Evolutionary conservation across 2,888 invertebrate species (phyloP), one percentile per base, ranked within the genome.

Genomic region (Incurvaria masculella): DNA sequence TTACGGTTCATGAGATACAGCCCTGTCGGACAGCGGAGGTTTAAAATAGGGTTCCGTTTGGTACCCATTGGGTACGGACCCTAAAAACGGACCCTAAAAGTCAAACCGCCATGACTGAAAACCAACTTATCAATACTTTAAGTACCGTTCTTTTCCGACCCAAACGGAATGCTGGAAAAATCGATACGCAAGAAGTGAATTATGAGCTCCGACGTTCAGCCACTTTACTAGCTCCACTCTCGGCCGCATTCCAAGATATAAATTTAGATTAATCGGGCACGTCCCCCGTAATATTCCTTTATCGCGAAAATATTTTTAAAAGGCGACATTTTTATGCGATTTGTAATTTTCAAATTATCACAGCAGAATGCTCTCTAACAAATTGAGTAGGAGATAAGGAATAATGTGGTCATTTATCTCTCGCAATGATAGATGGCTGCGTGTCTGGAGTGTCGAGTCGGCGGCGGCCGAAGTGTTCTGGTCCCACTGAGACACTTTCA

Each of bases 371-470:
- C 75, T 78, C 75, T 78, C 74, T 75, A 75, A 78, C 74, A 78
- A 78, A 78, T 78, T 76, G 78, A 78, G 76, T 75, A 71, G 75
- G 74, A 73, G 78, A 78, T 76, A 78, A 78, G 73, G 69, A 76
- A 73, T 76, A 78, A 78, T 76, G 78, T 74, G 75, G 75, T 73
- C 76, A 72, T 78, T 76, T 78, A 75, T 78, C 78, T 76, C 73
- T 72, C 69, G 66, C 65, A 59, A 65, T 74, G 76, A 78, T 76
- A 72, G 75, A 78, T 78, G 71, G 70, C 66, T 64, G 66, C 68
- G 68, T 72, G 73, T 74, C 73, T 71, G 67, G 23, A 23, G 23
- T 23, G 23, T 23, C 23, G 23, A 10, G 23, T 10, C 23, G 23
- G 23, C 23, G 23, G 23, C 6, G 23, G 10, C 6, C 5, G 23